Evolutionary conservation across 1,140 invertebrate species (phyloP), one percentile per base, ranked within the genome.

Genomic region (Penaeus vannamei): DNA sequence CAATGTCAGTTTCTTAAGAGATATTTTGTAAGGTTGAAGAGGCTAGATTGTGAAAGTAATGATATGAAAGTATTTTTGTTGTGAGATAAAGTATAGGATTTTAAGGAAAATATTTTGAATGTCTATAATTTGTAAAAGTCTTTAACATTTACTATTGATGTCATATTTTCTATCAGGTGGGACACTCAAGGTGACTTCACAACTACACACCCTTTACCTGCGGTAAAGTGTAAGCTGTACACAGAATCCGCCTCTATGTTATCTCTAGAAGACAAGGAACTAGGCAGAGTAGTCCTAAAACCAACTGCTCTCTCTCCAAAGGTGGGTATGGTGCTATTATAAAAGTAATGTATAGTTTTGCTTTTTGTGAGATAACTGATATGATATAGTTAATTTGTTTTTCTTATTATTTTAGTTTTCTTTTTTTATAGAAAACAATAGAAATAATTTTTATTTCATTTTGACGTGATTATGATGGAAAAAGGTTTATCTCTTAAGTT

Each of bases 141-240:
- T 53, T 83, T 61, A 22, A 59, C 26, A 53, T n/a, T 60, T 62
- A 76, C 7, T 59, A 1, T 32, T 17, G 5, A 10, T 59, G 29
- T 69, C 20, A 60, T 72, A 66, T 59, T 10, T 84, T 83, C 64
- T 91, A 91, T 62, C 91, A 97, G 97, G 96, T 98, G 97, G 97
- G 97, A 98, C 91, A 98, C 97, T 19, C 97, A 99, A 94, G 99
- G 98, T 79, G 99, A 99, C 93, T 99, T 99, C 93, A 97, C 97
- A 84, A 99, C 99, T 17, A 98, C 97, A 89, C 98, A 99, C 93
- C 97, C 98, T 20, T 94, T 99, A 80, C 99, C 99, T 72, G 95
- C 97, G 61, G 98, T 99, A 0, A 99, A 99, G 95, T 96, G 99
- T 0, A 95, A 95, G 92, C 92, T 95, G 23, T 99, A 98, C 92